Conservation (phyloP, 2,797 vertebrate species). For the Masticophis lateralis region DNA sequence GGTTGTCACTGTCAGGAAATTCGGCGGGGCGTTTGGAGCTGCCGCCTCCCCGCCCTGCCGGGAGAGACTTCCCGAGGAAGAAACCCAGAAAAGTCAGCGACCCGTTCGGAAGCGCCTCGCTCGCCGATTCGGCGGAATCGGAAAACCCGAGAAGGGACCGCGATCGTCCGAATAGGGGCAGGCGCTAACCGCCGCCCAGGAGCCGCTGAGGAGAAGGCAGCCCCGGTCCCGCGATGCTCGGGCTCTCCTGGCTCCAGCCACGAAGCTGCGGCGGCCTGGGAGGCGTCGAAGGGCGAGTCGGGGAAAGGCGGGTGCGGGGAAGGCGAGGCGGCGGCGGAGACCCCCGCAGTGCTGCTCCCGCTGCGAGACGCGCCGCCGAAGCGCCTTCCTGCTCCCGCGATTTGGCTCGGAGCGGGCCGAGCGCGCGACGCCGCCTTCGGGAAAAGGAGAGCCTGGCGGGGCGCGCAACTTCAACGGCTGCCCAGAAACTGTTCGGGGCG, state of each 20-base stretch:
- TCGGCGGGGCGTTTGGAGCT: background rate
- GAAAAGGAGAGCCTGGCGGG: background rate
- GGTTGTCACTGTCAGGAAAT: background rate
- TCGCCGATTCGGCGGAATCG: background rate
- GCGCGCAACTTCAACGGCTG: background rate
- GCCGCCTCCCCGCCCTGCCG: background rate
- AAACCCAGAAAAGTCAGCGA: background rate
- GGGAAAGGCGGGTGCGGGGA: background rate
- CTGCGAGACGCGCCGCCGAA: background rate
- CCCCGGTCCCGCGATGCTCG: background rate
- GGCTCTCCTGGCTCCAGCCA: background rate
- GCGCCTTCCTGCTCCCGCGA: background rate
- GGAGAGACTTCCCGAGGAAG: background rate
- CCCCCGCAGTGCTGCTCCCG: background rate
- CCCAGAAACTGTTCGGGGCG: background rate
- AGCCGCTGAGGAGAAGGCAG: background rate
- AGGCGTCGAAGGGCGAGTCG: background rate
- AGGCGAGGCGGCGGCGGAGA: background rate
- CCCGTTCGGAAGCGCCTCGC: background rate
- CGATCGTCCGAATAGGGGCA: rapidly evolving
- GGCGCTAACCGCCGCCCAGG: background rate
- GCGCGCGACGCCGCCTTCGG: background rate
- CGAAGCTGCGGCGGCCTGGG: background rate
- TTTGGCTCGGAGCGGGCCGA: background rate
- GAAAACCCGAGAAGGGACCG: background rate